These are phyloP conservation scores for Luperina testacea DNA, from an alignment of 2,888 invertebrate species.

Conservation along the genomic window DNA sequence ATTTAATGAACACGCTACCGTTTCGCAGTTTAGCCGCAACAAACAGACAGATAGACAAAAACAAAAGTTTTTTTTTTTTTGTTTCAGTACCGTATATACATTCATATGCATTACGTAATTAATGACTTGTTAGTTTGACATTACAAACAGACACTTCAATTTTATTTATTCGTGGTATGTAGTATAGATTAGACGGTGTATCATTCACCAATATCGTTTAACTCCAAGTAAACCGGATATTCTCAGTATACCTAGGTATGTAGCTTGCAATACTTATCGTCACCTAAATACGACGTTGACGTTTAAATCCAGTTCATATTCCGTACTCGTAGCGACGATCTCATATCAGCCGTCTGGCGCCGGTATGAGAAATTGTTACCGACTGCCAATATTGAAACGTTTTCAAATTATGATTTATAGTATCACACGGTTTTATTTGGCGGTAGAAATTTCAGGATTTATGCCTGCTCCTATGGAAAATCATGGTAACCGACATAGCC, in stretches of 20 bases:
- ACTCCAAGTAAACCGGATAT: not conserved
- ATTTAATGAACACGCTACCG: too few species aligned
- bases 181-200: not conserved
- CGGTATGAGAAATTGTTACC: constrained; percentile 55
- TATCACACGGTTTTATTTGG: constrained; percentile 16
- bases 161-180: too few species aligned
- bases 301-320: constrained; percentile 50
- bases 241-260: not conserved
- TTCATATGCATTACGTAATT: too few species aligned
- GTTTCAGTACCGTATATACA: too few species aligned
- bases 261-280: constrained; percentile 16
- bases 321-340: constrained; percentile 9
- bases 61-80: too few species aligned
- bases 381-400: constrained; percentile 53
- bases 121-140: too few species aligned
- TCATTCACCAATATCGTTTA: not conserved
- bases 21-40: too few species aligned
- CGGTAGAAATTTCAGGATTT: not conserved
- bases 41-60: too few species aligned
- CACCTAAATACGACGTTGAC: constrained; percentile 28
- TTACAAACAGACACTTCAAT: too few species aligned
- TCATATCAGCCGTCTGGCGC: constrained; percentile 30
- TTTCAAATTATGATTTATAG: constrained; percentile 51
- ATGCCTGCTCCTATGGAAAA: not conserved
- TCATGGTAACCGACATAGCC: too few species aligned